These are phyloP conservation scores for Neosilurus mollespiculum DNA, from an alignment of 2,797 vertebrate genomes.

Conservation along the genomic window DNA sequence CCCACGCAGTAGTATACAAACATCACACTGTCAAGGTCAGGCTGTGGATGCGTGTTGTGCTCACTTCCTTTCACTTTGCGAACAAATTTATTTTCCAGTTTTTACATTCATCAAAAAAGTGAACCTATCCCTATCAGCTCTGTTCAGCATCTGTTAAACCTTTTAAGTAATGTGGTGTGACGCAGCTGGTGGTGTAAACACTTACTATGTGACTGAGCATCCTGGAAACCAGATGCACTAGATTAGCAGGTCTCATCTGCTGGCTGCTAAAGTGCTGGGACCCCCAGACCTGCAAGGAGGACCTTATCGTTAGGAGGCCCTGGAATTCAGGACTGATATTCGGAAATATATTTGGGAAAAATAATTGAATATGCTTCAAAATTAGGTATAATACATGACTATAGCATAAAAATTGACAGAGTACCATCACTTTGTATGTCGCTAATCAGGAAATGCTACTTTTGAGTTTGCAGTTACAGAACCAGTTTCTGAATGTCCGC, in stretches of 20 bases:
- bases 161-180: not conserved
- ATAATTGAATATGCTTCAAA: too few species aligned
- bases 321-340: not conserved
- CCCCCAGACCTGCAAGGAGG: not conserved
- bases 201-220: not conserved
- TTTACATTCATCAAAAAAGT: constrained; percentile 9
- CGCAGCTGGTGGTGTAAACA: not conserved
- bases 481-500: too few species aligned
- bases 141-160: not conserved
- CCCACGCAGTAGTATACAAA: constrained; percentile 21
- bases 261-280: not conserved
- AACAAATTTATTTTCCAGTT: not conserved
- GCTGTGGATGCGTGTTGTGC: not conserved
- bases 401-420: too few species aligned
- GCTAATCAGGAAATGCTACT: too few species aligned
- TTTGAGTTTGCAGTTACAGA: too few species aligned
- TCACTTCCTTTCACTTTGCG: not conserved
- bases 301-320: not conserved
- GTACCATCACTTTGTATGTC: too few species aligned
- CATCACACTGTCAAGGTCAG: constrained; percentile 18
- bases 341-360: too few species aligned
- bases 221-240: constrained; percentile 38
- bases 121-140: not conserved
- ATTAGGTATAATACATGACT: too few species aligned
- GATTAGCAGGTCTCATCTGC: constrained; percentile 25